phyloP scores from a whole-genome alignment of 2,797 vertebrate genomes.

The Arctocebus calabarensis region DNA sequence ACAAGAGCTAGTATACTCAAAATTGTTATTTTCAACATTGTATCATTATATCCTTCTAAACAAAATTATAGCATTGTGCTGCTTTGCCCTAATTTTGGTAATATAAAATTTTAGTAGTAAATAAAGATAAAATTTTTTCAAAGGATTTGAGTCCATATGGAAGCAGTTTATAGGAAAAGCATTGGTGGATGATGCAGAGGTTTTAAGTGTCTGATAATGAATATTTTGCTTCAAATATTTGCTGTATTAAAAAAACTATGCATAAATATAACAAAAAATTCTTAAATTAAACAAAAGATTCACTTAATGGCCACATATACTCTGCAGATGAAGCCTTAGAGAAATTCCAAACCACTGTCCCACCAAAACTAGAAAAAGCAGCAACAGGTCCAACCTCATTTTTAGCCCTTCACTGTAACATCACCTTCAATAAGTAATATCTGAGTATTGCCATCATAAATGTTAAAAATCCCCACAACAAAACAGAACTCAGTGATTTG shows the following conservation, averaged over 20 bases:
- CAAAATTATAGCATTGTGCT: conserved; percentile 17
- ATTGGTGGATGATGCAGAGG: background rate
- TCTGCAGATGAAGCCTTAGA: background rate
- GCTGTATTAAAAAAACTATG: background rate
- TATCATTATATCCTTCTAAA: background rate
- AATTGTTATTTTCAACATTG: conserved; percentile 9
- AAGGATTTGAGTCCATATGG: background rate
- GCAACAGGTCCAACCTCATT: background rate
- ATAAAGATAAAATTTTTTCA: background rate
- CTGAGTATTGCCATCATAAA: conserved; percentile 21
- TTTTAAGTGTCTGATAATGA: conserved; percentile 17
- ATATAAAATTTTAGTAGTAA: conserved; percentile 5
- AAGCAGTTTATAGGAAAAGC: background rate
- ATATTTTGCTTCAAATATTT: background rate
- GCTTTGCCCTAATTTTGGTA: conserved; percentile 21
- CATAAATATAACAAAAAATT: background rate
- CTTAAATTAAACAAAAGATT: conserved; percentile 41
- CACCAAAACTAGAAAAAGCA: background rate
- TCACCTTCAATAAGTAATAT: background rate
- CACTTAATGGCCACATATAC: background rate
- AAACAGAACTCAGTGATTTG: conserved; percentile 43
- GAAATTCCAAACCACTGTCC: background rate
- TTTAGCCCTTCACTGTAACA: conserved; percentile 29
- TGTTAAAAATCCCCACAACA: background rate
- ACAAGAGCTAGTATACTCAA: conserved; percentile 38